A percentile compares a stretch with the other conserved stretches of the same genome.
phyloP scores from a whole-genome alignment of 2,113 vertebrate species.

The Mola mola region DNA sequence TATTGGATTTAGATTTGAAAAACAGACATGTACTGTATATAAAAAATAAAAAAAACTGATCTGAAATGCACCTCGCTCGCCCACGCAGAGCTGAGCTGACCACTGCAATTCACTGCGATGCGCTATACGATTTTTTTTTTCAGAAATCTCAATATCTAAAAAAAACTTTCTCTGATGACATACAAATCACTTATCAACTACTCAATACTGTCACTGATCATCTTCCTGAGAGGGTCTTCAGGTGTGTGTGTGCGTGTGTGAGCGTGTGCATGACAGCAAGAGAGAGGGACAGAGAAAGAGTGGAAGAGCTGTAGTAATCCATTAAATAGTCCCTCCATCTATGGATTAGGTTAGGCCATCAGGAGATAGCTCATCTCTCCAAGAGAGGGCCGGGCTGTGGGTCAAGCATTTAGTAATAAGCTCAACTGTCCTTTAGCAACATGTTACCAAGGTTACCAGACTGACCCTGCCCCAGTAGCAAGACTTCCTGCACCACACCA shows the following conservation, averaged over 20 bases:
- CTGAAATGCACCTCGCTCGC: not conserved
- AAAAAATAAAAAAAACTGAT: conserved; percentile 16
- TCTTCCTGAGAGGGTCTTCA: conserved; percentile 37
- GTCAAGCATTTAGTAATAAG: conserved; percentile 84
- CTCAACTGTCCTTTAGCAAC: conserved; percentile 71
- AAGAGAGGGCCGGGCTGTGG: conserved; percentile 70
- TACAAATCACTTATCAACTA: conserved; percentile 30
- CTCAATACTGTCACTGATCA: conserved; percentile 35
- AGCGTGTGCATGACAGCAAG: conserved; percentile 24
- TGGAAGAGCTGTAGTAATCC: conserved; percentile 73
- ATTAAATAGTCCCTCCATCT: conserved; percentile 79
- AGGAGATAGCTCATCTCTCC: conserved; percentile 77
- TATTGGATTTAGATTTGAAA: conserved; percentile 14
- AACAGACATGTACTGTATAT: not conserved
- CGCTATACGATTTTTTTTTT: conserved; percentile 2
- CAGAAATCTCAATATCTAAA: too few relatives aligned
- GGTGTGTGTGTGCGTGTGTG: conserved; percentile 18
- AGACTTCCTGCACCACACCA: conserved; percentile 41
- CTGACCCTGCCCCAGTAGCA: conserved; percentile 48
- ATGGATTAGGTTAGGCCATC: conserved; percentile 79
- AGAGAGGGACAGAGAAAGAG: conserved; percentile 19
- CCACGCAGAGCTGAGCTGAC: not conserved
- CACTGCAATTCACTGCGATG: not conserved
- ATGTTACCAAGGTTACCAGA: conserved; percentile 76
- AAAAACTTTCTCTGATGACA: too few relatives aligned